Base-by-base conservation (phyloP, 2,888 invertebrate genomes). In the Monoplex corrugatus region DNA sequence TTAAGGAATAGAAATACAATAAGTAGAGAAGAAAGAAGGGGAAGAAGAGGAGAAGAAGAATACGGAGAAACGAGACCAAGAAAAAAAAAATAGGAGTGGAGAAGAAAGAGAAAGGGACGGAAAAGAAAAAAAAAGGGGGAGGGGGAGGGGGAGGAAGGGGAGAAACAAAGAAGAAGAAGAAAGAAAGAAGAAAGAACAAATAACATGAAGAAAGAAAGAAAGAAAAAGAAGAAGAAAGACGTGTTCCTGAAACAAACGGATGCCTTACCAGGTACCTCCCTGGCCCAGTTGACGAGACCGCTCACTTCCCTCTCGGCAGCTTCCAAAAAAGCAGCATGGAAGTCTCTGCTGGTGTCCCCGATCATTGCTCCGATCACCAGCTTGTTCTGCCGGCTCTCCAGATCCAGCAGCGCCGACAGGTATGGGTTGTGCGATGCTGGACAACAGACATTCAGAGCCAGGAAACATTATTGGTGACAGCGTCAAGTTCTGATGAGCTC, bases 271-370 rank as follows among this genome's bases (percentile, higher is more conserved):
- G 99, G 99, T 94, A 99, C 98, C 96, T 98, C 98, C 95, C 99
- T 99, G 83, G 99, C 99, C 99, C 99, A 99, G 93, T 98, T 98
- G 96, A 99, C 99, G 90, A 98, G 98, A 63, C 98, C 98, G 45
- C 99, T 99, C 91, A 99, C 97, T 96, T 99, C 99, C 91, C 98
- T 97, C 96, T 99, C 99, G 94, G 99, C 99, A 78, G 99, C 97
- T 96, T 99, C 99, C 88, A 98, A 98, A 68, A 99, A 97, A 91
- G 98, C 97, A 63, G 98, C 97, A 90, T 99, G 97, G 89, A 98
- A 97, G 94, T 95, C 95, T 72, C 94, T 94, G 75, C 95, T 95
- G 93, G 92, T 88, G 94, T 83, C 38, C 92, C 91, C 78, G 38
- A 95, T 97, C 96, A 80, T 40, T 97, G 96, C 10, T 19, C 28